Evolutionary conservation across 2,113 vertebrate species (phyloP).

Genomic region (Coryphaenoides rupestris): DNA sequence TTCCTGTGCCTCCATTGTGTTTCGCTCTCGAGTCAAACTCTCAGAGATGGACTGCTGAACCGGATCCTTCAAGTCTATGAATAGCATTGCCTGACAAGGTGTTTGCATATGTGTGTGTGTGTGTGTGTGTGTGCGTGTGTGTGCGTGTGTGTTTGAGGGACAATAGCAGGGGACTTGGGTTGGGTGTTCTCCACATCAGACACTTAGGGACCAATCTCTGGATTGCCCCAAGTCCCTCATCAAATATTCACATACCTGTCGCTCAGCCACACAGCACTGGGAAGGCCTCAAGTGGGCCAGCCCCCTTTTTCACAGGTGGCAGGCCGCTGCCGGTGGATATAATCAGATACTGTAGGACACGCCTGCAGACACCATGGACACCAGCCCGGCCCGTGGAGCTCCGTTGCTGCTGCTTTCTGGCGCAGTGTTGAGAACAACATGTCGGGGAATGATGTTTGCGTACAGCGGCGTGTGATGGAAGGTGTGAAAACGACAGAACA

Average conservation of each 20-base stretch:
- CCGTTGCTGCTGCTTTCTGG: too few relatives aligned
- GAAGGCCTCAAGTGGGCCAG: conserved; percentile 21
- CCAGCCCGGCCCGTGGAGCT: too few relatives aligned
- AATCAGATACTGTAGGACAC: background rate
- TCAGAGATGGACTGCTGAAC: conserved; percentile 54
- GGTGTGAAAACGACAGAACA: too few relatives aligned
- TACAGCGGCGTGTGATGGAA: too few relatives aligned
- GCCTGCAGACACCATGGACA: background rate
- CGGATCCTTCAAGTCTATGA: conserved; percentile 58
- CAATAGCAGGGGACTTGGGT: conserved; percentile 54
- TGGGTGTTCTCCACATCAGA: conserved; percentile 68
- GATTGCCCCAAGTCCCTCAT: conserved; percentile 62
- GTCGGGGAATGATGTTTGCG: too few relatives aligned
- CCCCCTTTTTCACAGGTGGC: conserved; percentile 51
- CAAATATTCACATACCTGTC: conserved; percentile 65
- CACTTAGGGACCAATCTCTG: conserved; percentile 56
- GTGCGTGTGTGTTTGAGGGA: conserved; percentile 28
- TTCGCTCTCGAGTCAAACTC: conserved; percentile 49
- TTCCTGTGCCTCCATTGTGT: conserved; percentile 59
- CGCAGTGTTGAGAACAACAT: too few relatives aligned
- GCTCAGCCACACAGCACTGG: conserved; percentile 28
- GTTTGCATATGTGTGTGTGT: background rate
- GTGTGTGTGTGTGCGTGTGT: background rate
- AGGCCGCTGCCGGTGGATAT: conserved; percentile 32
- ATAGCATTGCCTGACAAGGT: conserved; percentile 47